A percentile compares a stretch with the other conserved stretches of the same genome.
Conservation (phyloP, 2,888 invertebrate genomes). For the Brenthis hecate region DNA sequence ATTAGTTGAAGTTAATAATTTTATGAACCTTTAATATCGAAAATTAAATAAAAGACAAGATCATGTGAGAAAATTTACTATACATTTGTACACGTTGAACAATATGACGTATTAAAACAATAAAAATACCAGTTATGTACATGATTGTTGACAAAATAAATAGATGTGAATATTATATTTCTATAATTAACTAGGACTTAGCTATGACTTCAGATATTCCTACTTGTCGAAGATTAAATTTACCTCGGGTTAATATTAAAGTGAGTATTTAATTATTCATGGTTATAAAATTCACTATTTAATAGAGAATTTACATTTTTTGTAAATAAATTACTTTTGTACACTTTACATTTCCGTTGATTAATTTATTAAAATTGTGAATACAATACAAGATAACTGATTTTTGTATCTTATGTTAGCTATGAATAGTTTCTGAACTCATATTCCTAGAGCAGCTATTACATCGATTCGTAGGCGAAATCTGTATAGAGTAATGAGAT, state of each 20-base stretch:
- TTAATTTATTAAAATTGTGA: conserved; percentile 19
- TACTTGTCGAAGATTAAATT: conserved; percentile 39
- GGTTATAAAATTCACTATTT: conserved; percentile 53
- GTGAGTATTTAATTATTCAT: conserved; percentile 56
- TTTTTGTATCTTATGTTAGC: background rate
- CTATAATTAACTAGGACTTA: conserved; percentile 56
- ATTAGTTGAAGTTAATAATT: background rate
- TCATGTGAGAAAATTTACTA: conserved; percentile 58
- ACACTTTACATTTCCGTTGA: conserved; percentile 25
- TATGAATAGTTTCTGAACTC: conserved; percentile 32
- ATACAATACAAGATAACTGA: conserved; percentile 1
- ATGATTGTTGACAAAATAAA: conserved; percentile 71
- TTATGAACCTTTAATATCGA: background rate
- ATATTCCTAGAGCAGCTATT: conserved; percentile 36
- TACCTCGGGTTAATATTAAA: conserved; percentile 47
- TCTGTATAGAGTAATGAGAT: conserved; percentile 16
- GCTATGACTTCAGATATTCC: conserved; percentile 50
- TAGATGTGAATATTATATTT: conserved; percentile 68
- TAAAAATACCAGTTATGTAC: conserved; percentile 66
- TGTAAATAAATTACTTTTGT: conserved; percentile 39
- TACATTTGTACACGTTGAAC: conserved; percentile 77
- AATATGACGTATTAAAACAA: conserved; percentile 69
- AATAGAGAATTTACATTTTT: conserved; percentile 51
- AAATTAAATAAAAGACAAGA: conserved; percentile 29
- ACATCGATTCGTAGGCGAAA: conserved; percentile 17